phyloP scores from a whole-genome alignment of 2,888 invertebrate species.

The Oxyscelio sp. region DNA sequence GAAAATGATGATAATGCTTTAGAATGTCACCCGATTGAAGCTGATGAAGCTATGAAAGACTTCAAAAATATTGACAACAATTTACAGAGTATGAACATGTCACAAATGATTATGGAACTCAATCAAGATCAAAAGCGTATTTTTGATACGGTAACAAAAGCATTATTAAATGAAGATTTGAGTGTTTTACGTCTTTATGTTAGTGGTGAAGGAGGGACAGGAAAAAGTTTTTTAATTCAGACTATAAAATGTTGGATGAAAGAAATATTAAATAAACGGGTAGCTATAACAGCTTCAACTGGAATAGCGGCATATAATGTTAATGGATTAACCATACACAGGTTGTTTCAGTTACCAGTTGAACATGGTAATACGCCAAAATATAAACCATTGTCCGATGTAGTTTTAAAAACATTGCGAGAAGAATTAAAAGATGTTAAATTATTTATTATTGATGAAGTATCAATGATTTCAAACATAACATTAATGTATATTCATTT shows the following conservation, averaged over 20 bases:
- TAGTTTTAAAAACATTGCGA: conserved; percentile 76
- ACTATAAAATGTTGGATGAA: conserved; percentile 79
- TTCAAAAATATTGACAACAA: conserved; percentile 49
- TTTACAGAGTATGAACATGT: conserved; percentile 9
- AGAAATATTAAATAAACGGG: conserved; percentile 77
- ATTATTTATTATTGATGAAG: conserved; percentile 68
- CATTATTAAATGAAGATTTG: conserved; percentile 11
- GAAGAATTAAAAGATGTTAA: conserved; percentile 62
- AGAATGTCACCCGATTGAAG: conserved; percentile 59
- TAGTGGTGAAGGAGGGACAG: conserved; percentile 80
- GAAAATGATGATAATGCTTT: conserved; percentile 50
- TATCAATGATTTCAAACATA: neutral
- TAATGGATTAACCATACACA: conserved; percentile 82
- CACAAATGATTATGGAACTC: conserved; percentile 72
- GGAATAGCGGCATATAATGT: conserved; percentile 84
- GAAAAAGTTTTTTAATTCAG: conserved; percentile 81
- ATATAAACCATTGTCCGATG: conserved; percentile 79
- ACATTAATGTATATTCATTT: conserved; percentile 58
- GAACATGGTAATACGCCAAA: conserved; percentile 47
- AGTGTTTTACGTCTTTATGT: conserved; percentile 67
- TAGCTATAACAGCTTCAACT: conserved; percentile 81
- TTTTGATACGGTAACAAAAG: conserved; percentile 74
- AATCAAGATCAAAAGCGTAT: conserved; percentile 79
- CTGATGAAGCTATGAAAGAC: conserved; percentile 54
- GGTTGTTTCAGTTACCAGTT: neutral